Base-by-base conservation (phyloP, 2,113 vertebrate genomes). In the Grallaria varia region DNA sequence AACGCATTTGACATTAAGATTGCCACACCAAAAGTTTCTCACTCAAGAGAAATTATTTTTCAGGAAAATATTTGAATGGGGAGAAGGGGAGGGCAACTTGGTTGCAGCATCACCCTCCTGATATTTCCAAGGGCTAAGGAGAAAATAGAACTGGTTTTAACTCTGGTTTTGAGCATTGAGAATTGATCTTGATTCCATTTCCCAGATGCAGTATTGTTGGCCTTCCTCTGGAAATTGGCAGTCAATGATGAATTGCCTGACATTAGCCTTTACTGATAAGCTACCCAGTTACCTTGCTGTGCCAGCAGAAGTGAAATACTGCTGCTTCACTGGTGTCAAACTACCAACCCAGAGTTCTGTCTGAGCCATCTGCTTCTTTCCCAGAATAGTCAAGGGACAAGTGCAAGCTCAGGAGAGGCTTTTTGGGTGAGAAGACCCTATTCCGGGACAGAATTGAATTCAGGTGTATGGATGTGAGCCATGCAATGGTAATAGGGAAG, bases 401-500 rank as follows among this genome's bases (percentile, higher is more conserved):
- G n/a, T 1, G 0, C 15, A 6, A 89, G 40, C 40, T 55, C 35
- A 17, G 58, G 39, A 30, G 52, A 33, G 23, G 22, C 6, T n/a
- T 22, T 40, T 52, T 16, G 50, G 27, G 47, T 17, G 25, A 66
- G 35, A 53, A 1, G 5, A 59, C 45, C 25, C 31, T 13, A 3
- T 1, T 8, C 15, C 3, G 27, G 39, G n/a, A 53, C 30, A 66
- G 66, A 72, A 59, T 24, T 0, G 0, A 55, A 18, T 42, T 72
- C 45, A 49, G 50, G 52, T 15, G 31, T 5, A 19, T 10, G 19
- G 40, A 19, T 19, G 13, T 8, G 31, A 84, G 45, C 35, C 31
- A 18, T 0, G 1, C 44, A 49, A 23, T 21, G 11, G 13, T 9
- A 37, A 45, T 0, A 2, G 50, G 28, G 33, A 63, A 13, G 25